Evolutionary conservation across 2,888 invertebrate genomes (phyloP), one percentile per base, ranked within the genome.

Genomic region (Protonemura montana): DNA sequence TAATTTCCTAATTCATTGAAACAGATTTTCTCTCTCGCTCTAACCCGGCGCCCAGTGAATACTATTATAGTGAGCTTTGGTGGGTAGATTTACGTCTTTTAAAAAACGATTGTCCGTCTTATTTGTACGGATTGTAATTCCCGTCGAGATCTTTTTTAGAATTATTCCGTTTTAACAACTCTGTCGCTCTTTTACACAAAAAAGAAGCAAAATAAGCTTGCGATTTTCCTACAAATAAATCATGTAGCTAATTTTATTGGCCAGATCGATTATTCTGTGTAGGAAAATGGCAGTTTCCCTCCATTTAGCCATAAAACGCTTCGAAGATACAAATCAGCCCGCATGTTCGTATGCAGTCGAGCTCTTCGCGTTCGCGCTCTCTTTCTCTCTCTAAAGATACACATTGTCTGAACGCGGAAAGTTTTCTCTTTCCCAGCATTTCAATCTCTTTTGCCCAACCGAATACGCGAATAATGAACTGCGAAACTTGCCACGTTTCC

Each of bases 1-100:
- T 88, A 88, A 88, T 88, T 88, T 87, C 86, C 82, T 87, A 86
- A 88, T 87, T 88, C 88, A 87, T 87, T 87, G 85, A 85, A 87
- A 87, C 29, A 7, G 16, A 59, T 59, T 59, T 82, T 76, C 85
- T 28, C 76, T 85, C 85, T 76, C 28, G 29, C 76, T 85, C 42
- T 10, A 3, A 35, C 35, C 35, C 59, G 59, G 13, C 3, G 16
- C 1, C 16, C 59, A 59, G 13, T 13, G 13, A 10, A 21, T 59
- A 21, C 13, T 21, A 59, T 13, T 59, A 21, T 59, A 13, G 59
- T 59, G 59, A 10, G 21, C 59, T 59, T 21, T 59, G 3, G 16
- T 21, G 21, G 1, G 59, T 35, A 35, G 59, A 2, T 59, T 21
- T 21, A 1, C 13, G 59, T 10, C 59, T 59, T 13, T 21, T 21